Conservation (phyloP, 2,888 invertebrate genomes). For the Eupithecia tripunctaria region DNA sequence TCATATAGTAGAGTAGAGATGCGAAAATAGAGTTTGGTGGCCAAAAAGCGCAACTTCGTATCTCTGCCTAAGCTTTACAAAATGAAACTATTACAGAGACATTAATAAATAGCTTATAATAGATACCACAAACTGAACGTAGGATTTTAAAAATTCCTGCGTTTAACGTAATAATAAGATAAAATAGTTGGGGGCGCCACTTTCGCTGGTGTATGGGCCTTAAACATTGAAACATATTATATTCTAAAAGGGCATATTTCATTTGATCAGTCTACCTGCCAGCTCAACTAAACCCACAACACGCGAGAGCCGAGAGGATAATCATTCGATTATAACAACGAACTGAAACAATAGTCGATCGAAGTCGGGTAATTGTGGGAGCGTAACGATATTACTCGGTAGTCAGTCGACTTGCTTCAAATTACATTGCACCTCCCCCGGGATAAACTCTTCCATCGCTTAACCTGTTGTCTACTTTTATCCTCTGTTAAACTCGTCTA, state of each 20-base stretch:
- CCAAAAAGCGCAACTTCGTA: too few relatives aligned
- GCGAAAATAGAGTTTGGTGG: too few relatives aligned
- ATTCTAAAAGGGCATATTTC: neutral
- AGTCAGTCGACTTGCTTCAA: slow-evolving; percentile 53
- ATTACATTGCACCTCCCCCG: slow-evolving; percentile 52
- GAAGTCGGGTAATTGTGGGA: slow-evolving; percentile 50
- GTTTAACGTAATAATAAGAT: too few relatives aligned
- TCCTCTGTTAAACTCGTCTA: slow-evolving; percentile 1
- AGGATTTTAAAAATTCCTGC: too few relatives aligned
- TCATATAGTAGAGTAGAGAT: too few relatives aligned
- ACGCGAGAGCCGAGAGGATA: neutral
- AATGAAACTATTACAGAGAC: too few relatives aligned
- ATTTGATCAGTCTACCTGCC: neutral
- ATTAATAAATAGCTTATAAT: too few relatives aligned
- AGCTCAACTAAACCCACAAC: neutral
- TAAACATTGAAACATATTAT: neutral
- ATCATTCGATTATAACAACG: slow-evolving; percentile 3
- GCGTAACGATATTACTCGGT: slow-evolving; percentile 62
- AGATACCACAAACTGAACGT: too few relatives aligned
- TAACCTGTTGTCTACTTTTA: slow-evolving; percentile 16
- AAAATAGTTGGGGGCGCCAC: too few relatives aligned
- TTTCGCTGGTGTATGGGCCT: too few relatives aligned
- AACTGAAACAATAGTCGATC: slow-evolving; percentile 30
- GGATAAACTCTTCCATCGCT: slow-evolving; percentile 29
- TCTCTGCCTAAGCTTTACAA: too few relatives aligned